phyloP scores from a whole-genome alignment of 1,140 invertebrate genomes.

The Plectrocnemia conspersa region DNA sequence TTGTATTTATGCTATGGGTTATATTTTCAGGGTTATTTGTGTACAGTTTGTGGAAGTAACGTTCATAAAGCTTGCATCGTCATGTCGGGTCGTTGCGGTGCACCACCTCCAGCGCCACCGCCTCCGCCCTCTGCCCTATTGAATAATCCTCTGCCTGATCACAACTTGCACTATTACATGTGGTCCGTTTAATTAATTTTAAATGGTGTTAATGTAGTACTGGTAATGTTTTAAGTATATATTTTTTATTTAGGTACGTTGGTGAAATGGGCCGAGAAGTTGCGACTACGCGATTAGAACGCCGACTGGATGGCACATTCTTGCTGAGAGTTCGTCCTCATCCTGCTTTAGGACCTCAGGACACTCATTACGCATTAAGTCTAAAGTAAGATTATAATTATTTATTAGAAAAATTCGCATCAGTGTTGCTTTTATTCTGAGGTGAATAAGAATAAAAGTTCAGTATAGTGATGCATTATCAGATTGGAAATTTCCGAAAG shows the following conservation, averaged over 20 bases:
- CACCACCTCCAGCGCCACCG: conserved; percentile 52
- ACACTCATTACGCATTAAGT: conserved; percentile 81
- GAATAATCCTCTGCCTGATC: conserved; percentile 47
- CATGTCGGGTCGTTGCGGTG: conserved; percentile 63
- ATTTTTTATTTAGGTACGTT: conserved; percentile 60
- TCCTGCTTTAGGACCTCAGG: conserved; percentile 50
- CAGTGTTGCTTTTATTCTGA: too few relatives aligned
- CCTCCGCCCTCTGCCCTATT: conserved; percentile 52
- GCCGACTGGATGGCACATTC: conserved; percentile 81
- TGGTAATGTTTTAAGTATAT: background rate
- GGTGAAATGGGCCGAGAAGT: conserved; percentile 82
- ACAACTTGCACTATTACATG: conserved; percentile 55
- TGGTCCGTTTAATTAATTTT: conserved; percentile 40
- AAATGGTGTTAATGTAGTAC: background rate
- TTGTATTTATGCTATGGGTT: background rate
- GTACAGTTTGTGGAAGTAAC: conserved; percentile 65
- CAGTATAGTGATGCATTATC: too few relatives aligned
- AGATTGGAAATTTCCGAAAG: too few relatives aligned
- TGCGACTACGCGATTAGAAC: conserved; percentile 72
- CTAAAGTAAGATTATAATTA: conserved; percentile 65
- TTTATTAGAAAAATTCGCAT: background rate
- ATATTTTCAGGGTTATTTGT: conserved; percentile 65
- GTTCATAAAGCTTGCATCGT: conserved; percentile 76
- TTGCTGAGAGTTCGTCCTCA: conserved; percentile 77
- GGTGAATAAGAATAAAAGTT: too few relatives aligned